Evolutionary conservation across 2,888 invertebrate species (phyloP), one percentile per base, ranked within the genome.

Genomic region (Chloroclysta siterata): DNA sequence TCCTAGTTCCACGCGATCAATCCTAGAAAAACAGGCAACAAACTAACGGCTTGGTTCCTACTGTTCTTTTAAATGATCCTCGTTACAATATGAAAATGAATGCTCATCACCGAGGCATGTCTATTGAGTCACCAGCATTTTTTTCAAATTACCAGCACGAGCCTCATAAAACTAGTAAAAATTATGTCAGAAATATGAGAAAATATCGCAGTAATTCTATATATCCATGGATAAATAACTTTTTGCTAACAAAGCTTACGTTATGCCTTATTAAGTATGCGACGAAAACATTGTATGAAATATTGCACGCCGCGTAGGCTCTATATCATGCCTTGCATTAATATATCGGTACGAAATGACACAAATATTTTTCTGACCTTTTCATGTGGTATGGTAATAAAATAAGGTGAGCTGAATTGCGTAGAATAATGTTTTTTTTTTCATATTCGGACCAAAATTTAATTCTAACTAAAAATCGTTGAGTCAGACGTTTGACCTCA

Each of bases 251-350:
- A 78, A 79, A 84, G 88, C 87, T 79, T 82, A 82, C 85, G 88
- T 83, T 86, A 85, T 83, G 87, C 82, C 83, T 87, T 87, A 87
- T 89, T 89, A 79, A 79, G 66, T 88, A 89, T 89, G 85, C 88
- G 85, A 80, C 83, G 81, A 88, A 89, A 89, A 90, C 90, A 90
- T 79, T 73, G 77, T 63, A 74, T 89, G 84, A 90, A 71, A 87
- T 87, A 88, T 87, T 76, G 75, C 73, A 65, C 72, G 69, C 61
- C 65, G 72, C 70, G 68, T 77, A 78, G 76, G 72, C 78, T 71
- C 76, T 83, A 80, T 79, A 80, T 81, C 79, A 83, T 63, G 66
- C 63, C 60, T 66, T 71, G 63, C 55, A 58, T 60, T 68, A 60
- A 63, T 69, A 59, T 54, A 8, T 33, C 54, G 53, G 17, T 44